Conservation (phyloP, 2,888 invertebrate species). For the Melieria picta region DNA sequence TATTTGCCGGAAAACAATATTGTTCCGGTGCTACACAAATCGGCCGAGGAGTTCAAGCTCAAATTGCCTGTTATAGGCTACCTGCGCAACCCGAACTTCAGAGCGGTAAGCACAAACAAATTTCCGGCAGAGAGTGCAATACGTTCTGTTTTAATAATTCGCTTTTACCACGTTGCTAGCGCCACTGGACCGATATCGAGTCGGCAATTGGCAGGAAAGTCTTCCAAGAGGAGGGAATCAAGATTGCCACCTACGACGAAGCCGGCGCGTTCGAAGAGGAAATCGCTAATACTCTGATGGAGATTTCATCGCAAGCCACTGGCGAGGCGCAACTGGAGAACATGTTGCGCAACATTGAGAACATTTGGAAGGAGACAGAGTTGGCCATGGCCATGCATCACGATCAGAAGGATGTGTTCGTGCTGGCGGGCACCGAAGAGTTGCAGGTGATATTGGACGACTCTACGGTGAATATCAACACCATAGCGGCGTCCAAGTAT, state of each 20-base stretch:
- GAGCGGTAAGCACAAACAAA: conserved; percentile 63
- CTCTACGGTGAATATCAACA: conserved; percentile 85
- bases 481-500: conserved; percentile 86
- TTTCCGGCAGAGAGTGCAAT: neutral
- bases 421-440: conserved; percentile 87
- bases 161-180: conserved; percentile 50
- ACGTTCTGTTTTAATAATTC: neutral
- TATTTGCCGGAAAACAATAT: conserved; percentile 84
- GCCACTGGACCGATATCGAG: conserved; percentile 89
- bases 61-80: conserved; percentile 84
- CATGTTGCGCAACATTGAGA: conserved; percentile 85
- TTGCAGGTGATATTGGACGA: conserved; percentile 85
- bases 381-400: conserved; percentile 81
- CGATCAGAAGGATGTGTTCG: conserved; percentile 83
- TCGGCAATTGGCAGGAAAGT: conserved; percentile 78
- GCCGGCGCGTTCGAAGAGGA: conserved; percentile 77
- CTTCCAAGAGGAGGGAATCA: conserved; percentile 74
- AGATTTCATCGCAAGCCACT: conserved; percentile 87
- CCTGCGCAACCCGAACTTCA: conserved; percentile 81
- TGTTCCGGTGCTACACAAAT: conserved; percentile 78
- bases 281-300: conserved; percentile 76
- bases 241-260: conserved; percentile 75
- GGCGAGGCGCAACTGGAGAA: conserved; percentile 86
- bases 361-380: conserved; percentile 83
- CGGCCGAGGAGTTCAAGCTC: conserved; percentile 81